These are phyloP conservation scores for Drosophila pandora DNA, from an alignment of 1,140 invertebrate genomes.

Conservation along the genomic window DNA sequence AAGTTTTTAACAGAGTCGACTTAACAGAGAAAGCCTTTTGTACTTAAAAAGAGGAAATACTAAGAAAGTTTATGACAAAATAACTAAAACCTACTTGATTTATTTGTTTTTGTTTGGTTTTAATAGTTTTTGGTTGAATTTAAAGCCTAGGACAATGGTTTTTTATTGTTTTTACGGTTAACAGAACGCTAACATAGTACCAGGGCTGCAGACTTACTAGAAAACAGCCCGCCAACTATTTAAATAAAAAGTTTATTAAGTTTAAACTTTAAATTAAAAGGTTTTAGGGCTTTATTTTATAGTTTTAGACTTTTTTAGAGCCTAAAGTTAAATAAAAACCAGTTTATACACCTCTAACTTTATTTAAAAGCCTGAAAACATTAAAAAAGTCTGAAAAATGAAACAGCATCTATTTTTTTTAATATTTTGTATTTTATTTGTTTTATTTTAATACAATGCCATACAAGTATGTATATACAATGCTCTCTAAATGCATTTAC, in stretches of 20 bases:
- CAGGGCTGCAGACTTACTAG: not conserved
- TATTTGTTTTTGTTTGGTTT: not conserved
- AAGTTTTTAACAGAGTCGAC: not conserved
- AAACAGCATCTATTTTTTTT: not conserved
- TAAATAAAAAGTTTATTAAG: not conserved
- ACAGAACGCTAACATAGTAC: not conserved
- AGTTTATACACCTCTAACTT: too few species aligned
- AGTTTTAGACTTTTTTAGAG: too few species aligned
- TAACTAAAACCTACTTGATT: not conserved
- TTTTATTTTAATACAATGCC: constrained; percentile 49
- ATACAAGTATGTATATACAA: constrained; percentile 36
- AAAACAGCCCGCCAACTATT: not conserved
- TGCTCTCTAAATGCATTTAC: constrained; percentile 27
- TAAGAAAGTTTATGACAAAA: not conserved
- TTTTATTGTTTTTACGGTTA: not conserved
- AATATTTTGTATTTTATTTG: constrained; percentile 34
- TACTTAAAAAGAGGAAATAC: not conserved
- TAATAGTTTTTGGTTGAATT: not conserved
- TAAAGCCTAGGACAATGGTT: not conserved
- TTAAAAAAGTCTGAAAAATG: too few species aligned
- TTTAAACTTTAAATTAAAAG: not conserved
- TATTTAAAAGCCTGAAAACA: too few species aligned
- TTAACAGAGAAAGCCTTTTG: too few species aligned
- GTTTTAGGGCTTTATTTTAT: not conserved
- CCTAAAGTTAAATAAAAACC: too few species aligned